Conservation (phyloP, 2,797 vertebrate species). For the Acipenser ruthenus region DNA sequence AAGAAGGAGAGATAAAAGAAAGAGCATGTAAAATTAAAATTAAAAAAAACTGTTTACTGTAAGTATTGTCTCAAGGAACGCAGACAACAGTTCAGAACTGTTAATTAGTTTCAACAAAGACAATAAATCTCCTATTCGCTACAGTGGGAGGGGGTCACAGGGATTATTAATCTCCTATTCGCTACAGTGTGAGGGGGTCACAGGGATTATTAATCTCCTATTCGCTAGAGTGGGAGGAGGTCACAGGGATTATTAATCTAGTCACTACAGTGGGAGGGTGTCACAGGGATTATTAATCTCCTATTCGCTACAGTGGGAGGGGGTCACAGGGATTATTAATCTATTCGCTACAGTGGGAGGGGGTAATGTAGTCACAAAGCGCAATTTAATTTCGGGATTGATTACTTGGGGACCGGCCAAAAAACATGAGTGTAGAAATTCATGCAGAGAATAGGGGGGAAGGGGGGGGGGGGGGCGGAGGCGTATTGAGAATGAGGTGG, state of each 20-base stretch:
- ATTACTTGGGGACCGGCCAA: constrained; percentile 42
- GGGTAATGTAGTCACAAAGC: constrained; percentile 41
- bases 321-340: neutral
- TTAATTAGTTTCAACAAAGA: constrained; percentile 40
- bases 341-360: neutral
- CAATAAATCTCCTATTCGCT: constrained; percentile 35
- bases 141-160: constrained; percentile 16
- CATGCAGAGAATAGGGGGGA: neutral
- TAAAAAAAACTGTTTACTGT: constrained; percentile 48
- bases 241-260: too few species aligned
- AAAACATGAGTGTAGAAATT: constrained; percentile 16
- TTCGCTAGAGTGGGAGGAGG: constrained; percentile 9
- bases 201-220: constrained; percentile 22
- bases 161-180: neutral
- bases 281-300: too few species aligned
- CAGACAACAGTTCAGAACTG: constrained; percentile 30
- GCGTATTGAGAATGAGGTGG: constrained; percentile 20
- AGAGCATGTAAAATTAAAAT: constrained; percentile 52
- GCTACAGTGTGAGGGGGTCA: too few species aligned
- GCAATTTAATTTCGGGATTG: constrained; percentile 43
- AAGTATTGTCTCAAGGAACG: constrained; percentile 32
- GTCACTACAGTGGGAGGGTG: constrained; percentile 14
- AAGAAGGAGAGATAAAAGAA: constrained; percentile 20
- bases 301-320: constrained; percentile 13
- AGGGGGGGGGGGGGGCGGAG: neutral